Evolutionary conservation across 2,888 invertebrate species (phyloP).

Genomic region (Epirrhoe tristata): DNA sequence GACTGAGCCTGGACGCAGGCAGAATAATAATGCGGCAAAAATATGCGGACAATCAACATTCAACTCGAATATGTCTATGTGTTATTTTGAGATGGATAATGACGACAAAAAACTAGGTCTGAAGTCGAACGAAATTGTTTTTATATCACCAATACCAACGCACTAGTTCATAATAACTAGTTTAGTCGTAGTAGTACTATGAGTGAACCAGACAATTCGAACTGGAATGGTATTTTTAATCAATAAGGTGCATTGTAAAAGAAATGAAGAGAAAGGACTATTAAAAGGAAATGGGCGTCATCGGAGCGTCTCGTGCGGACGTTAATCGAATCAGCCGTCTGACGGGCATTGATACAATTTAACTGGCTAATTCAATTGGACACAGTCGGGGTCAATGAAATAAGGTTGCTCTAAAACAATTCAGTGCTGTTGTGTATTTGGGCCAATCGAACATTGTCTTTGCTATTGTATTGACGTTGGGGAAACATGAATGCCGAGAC

Average conservation of each 20-base stretch:
- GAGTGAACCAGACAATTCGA: constrained; percentile 2
- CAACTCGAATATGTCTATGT: constrained; percentile 34
- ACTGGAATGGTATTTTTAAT: neutral
- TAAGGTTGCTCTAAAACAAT: constrained; percentile 69
- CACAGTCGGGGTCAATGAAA: constrained; percentile 76
- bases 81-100: constrained; percentile 42
- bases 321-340: constrained; percentile 77
- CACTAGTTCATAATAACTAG: neutral
- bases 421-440: constrained; percentile 59
- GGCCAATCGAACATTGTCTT: constrained; percentile 48
- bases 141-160: neutral
- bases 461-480: constrained; percentile 10
- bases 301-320: constrained; percentile 62
- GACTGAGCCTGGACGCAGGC: constrained; percentile 55
- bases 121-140: constrained; percentile 11
- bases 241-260: constrained; percentile 25
- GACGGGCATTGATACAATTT: constrained; percentile 80
- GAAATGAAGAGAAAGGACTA: constrained; percentile 51
- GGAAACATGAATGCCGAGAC: neutral
- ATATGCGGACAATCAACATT: constrained; percentile 54
- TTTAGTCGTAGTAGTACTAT: neutral
- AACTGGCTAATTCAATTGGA: constrained; percentile 80
- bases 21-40: constrained; percentile 61
- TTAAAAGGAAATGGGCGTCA: constrained; percentile 57
- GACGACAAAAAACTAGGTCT: constrained; percentile 22